phyloP scores from a whole-genome alignment of 2,113 vertebrate genomes.

The Azemiops feae region DNA sequence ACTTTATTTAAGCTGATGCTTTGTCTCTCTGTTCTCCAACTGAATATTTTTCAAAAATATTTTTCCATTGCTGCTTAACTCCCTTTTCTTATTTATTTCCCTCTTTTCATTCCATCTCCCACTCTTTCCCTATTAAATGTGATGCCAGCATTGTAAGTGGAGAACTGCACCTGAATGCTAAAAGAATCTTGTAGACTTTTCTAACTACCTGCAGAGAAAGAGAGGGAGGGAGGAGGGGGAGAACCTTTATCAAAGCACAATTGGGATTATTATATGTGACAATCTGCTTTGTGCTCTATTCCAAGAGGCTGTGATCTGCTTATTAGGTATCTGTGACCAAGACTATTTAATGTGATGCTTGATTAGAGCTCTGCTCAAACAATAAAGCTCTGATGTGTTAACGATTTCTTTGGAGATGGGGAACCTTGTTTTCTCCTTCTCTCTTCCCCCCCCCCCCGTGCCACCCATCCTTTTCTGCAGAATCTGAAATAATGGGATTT shows the following conservation, averaged over 20 bases:
- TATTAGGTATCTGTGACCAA: conserved; percentile 25
- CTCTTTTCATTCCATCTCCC: conserved; percentile 31
- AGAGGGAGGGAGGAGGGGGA: conserved; percentile 35
- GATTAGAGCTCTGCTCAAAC: conserved; percentile 62
- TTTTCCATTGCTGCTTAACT: not conserved
- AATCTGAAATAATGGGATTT: not conserved
- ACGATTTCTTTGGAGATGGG: conserved; percentile 6
- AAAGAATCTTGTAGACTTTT: conserved; percentile 44
- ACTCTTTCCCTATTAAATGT: conserved; percentile 40
- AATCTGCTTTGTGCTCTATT: conserved; percentile 55
- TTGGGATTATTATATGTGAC: conserved; percentile 54
- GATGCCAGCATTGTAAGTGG: conserved; percentile 42
- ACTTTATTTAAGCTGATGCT: not conserved
- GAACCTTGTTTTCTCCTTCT: not conserved
- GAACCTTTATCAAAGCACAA: conserved; percentile 54
- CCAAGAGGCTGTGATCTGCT: conserved; percentile 46
- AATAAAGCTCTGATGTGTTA: conserved; percentile 3
- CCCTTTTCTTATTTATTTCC: conserved; percentile 42
- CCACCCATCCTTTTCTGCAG: not conserved
- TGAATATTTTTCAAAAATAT: not conserved
- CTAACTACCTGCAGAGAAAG: conserved; percentile 30
- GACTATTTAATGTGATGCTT: not conserved
- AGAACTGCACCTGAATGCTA: conserved; percentile 55
- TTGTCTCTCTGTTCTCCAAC: fast-evolving
- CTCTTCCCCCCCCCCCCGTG: not conserved